Evolutionary conservation across 2,797 vertebrate genomes (phyloP).

Genomic region (Hypotaenidia okinawae): DNA sequence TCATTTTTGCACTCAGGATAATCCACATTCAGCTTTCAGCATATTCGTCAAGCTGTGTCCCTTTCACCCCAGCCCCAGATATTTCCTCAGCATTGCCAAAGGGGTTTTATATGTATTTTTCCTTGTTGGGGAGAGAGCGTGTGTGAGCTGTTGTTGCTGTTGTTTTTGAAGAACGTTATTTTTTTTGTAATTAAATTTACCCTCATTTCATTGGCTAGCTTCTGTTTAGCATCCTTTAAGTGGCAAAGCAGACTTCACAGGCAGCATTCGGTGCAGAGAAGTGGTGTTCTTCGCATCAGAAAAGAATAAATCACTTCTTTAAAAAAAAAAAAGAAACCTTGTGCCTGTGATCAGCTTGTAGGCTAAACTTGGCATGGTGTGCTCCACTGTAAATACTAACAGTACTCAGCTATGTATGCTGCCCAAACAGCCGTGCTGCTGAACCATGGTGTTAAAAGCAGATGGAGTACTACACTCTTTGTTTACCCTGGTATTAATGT

Average conservation of each 20-base stretch:
- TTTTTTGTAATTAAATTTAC: conserved; percentile 73
- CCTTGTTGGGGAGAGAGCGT: background rate
- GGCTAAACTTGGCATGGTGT: conserved; percentile 45
- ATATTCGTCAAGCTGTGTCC: conserved; percentile 46
- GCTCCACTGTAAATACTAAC: conserved; percentile 57
- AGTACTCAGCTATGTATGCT: conserved; percentile 18
- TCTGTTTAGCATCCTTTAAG: conserved; percentile 65
- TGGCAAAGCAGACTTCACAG: conserved; percentile 61
- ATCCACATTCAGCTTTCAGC: conserved; percentile 64
- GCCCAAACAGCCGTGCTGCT: conserved; percentile 25
- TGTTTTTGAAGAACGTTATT: conserved; percentile 45
- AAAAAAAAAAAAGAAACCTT: conserved; percentile 36
- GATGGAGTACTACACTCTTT: background rate
- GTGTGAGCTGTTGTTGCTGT: background rate
- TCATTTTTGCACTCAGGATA: conserved; percentile 59
- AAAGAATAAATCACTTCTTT: conserved; percentile 55
- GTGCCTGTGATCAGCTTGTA: conserved; percentile 10
- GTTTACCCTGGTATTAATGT: conserved; percentile 12
- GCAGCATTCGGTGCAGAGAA: conserved; percentile 29
- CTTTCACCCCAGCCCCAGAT: conserved; percentile 46
- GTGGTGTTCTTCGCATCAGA: conserved; percentile 43
- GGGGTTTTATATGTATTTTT: conserved; percentile 45
- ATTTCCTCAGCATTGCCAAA: conserved; percentile 61
- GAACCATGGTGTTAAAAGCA: conserved; percentile 2
- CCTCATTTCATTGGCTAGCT: conserved; percentile 64